Evolutionary conservation across 2,888 invertebrate species (phyloP), one percentile per base, ranked within the genome.

Genomic region (Torymus texanus): DNA sequence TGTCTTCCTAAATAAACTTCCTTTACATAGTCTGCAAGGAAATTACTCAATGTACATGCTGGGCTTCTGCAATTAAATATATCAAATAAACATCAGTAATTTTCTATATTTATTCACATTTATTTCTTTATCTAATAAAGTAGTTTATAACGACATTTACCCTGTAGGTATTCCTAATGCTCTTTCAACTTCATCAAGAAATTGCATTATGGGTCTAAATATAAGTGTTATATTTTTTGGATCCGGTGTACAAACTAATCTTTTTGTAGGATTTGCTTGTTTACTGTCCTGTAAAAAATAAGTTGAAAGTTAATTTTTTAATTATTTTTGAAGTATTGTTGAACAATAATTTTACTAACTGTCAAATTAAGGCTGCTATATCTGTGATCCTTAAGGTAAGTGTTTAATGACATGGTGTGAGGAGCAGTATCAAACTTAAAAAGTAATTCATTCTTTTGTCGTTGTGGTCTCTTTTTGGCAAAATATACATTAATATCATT

Each of bases 21-120:
- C 84, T 95, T 95, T 29, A 98, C 95, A 90, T 97, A 97, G 88
- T 97, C 95, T 66, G 95, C 94, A 75, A 98, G 91, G 90, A 97
- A 98, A 82, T 94, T 94, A 86, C 96, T 95, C 76, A 98, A 92
- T 2, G 95, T 94, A 87, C 96, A 96, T 12, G 59, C 12, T 63
- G 95, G 92, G 85, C 92, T 92, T 18, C 93, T 93, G 82, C n/a
- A 82, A 76, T 56, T 62, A 65, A 56, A 66, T 58, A 62, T 61
- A 67, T 62, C 21, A 53, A 61, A 58, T 70, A 65, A 72, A 72
- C 14, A 79, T 70, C 53, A 58, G 10, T 24, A 51, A 58, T 71
- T 58, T 65, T 76, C 3, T 18, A 53, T 3, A 18, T 14, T 71
- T 51, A n/a, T 16, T 70, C 18, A 16, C 18, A 10, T 21, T 18